These are phyloP conservation scores for Keiferia lycopersicella DNA, from an alignment of 2,888 invertebrate species.

Conservation along the genomic window DNA sequence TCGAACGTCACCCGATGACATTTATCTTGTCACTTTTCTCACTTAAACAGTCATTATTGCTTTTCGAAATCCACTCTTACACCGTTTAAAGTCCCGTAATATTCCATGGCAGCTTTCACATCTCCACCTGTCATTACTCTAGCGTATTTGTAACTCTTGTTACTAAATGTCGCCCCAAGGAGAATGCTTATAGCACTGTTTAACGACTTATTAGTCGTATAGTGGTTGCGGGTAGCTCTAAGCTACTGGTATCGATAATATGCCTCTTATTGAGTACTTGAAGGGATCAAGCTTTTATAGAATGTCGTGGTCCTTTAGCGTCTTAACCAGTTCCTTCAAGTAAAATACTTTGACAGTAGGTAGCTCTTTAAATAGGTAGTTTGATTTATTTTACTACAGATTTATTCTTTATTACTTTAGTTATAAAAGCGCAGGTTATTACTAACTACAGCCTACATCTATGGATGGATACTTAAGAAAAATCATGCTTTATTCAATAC, in stretches of 20 bases:
- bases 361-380: too few species aligned
- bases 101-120: slow-evolving; percentile 11
- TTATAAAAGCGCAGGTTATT: too few species aligned
- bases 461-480: too few species aligned
- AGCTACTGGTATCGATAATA: not conserved
- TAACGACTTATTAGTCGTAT: slow-evolving; percentile 4
- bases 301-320: not conserved
- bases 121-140: slow-evolving; percentile 15
- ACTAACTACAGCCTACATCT: too few species aligned
- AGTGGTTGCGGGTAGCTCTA: slow-evolving; percentile 1
- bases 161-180: slow-evolving; percentile 5
- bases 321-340: too few species aligned
- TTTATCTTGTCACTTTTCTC: not conserved
- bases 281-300: not conserved
- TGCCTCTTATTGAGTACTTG: slow-evolving; percentile 6
- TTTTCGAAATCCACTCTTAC: slow-evolving; percentile 5
- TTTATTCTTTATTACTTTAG: too few species aligned
- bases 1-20: not conserved
- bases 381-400: too few species aligned
- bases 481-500: too few species aligned
- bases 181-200: slow-evolving; percentile 10
- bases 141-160: slow-evolving; percentile 12
- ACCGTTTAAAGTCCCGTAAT: slow-evolving; percentile 12
- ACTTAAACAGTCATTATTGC: not conserved
- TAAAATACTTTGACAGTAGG: too few species aligned